Evolutionary conservation across 2,797 vertebrate genomes (phyloP).

Genomic region (Squalus acanthias): DNA sequence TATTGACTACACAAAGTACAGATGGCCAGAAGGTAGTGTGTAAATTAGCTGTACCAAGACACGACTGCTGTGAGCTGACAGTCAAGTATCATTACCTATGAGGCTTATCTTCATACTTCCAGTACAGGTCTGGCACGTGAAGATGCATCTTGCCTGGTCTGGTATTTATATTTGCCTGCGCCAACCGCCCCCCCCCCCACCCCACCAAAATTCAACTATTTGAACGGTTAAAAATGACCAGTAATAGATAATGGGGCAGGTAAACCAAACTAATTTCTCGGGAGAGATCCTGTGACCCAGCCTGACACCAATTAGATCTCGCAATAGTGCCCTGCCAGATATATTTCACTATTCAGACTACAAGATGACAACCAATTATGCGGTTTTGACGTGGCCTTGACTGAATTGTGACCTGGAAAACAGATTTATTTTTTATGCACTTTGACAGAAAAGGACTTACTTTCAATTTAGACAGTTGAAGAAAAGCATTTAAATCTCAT

Average conservation of each 20-base stretch:
- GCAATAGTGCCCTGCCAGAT: slow-evolving; percentile 52
- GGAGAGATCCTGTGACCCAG: slow-evolving; percentile 53
- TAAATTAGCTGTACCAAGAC: neutral
- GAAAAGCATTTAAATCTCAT: slow-evolving; percentile 63
- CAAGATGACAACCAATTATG: slow-evolving; percentile 63
- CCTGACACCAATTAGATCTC: slow-evolving; percentile 68
- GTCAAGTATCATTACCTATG: neutral
- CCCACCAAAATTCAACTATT: neutral
- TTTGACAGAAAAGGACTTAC: slow-evolving; percentile 45
- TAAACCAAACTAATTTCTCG: slow-evolving; percentile 49
- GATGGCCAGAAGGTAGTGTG: too few relatives aligned
- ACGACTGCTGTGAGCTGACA: neutral
- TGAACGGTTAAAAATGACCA: neutral
- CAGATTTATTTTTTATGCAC: slow-evolving; percentile 65
- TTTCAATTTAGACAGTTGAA: slow-evolving; percentile 53
- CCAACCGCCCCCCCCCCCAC: too few relatives aligned
- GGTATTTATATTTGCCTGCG: neutral
- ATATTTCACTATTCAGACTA: slow-evolving; percentile 55
- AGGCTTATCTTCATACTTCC: neutral
- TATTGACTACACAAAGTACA: neutral
- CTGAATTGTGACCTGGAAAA: slow-evolving; percentile 67
- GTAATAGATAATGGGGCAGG: slow-evolving; percentile 41
- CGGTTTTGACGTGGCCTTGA: slow-evolving; percentile 62
- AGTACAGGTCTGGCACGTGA: neutral
- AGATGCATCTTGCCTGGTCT: neutral